Evolutionary conservation across 2,113 vertebrate species (phyloP).

Genomic region (Cervus canadensis): DNA sequence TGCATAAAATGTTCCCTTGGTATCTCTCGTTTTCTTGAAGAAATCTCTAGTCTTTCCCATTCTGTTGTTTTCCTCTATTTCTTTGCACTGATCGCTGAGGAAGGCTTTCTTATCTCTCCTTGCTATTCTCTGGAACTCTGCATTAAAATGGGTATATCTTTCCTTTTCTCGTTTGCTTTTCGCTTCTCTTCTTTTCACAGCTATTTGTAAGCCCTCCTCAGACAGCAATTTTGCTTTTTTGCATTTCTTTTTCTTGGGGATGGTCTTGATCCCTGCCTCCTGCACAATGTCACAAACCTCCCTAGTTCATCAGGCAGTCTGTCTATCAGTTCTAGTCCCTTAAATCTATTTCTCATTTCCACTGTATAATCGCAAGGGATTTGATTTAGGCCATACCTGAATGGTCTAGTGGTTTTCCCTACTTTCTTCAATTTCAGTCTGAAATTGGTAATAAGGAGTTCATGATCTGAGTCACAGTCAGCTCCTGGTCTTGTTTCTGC

Average conservation of each 20-base stretch:
- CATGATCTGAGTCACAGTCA: not conserved
- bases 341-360: not conserved
- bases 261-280: not conserved
- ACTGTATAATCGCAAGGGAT: not conserved
- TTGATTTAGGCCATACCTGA: not conserved
- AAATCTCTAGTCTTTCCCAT: not conserved
- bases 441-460: not conserved
- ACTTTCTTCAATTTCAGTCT: not conserved
- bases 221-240: not conserved
- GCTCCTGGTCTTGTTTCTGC: not conserved
- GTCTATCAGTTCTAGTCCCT: not conserved
- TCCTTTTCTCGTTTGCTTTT: not conserved
- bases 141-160: not conserved
- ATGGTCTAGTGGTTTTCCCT: not conserved
- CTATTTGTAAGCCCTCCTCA: not conserved
- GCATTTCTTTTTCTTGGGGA: not conserved
- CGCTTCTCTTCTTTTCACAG: not conserved
- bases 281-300: not conserved
- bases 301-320: not conserved
- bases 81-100: not conserved
- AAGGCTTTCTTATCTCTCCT: not conserved
- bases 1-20: not conserved
- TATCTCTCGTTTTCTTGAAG: not conserved
- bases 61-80: not conserved
- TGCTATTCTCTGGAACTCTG: not conserved